These are phyloP conservation scores for Apteryx owenii DNA, from an alignment of 2,113 vertebrate species.

Conservation along the genomic window DNA sequence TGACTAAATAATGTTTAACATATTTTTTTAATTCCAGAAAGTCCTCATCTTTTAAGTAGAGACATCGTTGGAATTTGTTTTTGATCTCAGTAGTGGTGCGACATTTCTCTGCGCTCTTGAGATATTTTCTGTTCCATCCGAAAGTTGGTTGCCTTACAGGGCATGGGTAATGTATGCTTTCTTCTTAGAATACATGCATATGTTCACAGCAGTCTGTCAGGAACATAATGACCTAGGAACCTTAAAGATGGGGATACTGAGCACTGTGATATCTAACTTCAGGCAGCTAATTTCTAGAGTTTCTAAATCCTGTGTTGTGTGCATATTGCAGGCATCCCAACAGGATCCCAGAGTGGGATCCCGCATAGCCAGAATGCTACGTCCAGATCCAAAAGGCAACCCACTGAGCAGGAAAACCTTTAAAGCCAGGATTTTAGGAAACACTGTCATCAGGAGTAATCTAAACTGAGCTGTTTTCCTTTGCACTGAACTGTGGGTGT, in stretches of 20 bases:
- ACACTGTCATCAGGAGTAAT: neutral
- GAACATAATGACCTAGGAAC: neutral
- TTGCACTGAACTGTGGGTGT: neutral
- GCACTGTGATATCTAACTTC: neutral
- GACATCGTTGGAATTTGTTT: accelerated
- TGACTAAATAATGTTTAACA: neutral
- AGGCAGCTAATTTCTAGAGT: neutral
- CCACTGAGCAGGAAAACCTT: neutral
- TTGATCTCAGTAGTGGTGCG: neutral
- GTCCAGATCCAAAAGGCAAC: neutral
- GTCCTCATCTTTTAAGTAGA: neutral
- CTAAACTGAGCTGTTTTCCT: neutral
- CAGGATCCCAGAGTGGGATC: neutral
- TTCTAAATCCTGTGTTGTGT: neutral
- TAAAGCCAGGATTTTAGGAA: neutral
- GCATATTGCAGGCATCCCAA: neutral
- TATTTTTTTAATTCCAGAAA: neutral
- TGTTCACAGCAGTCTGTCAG: neutral
- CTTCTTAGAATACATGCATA: neutral
- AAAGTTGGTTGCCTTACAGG: neutral
- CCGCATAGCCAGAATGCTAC: neutral
- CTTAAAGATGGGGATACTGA: neutral
- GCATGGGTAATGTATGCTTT: neutral
- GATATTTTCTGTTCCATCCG: neutral
- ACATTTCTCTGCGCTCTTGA: neutral